phyloP scores from a whole-genome alignment of 92 coral and sea anemone genomes.

The Epizoanthus illoricatus region DNA sequence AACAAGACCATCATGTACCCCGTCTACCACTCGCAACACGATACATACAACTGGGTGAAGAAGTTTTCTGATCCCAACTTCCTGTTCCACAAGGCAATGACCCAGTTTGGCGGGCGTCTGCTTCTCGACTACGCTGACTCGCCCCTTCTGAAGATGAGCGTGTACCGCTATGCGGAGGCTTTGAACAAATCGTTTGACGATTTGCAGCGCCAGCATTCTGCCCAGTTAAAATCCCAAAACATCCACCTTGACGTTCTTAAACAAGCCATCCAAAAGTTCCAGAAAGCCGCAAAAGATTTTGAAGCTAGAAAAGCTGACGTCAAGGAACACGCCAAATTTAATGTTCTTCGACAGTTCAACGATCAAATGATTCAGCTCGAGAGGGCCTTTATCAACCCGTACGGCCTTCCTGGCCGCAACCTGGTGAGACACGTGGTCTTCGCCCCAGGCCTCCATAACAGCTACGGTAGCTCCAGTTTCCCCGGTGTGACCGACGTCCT shows the following conservation, averaged over 20 bases:
- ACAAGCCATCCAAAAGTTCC: slow-evolving; percentile 57
- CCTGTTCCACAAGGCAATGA: slow-evolving; percentile 61
- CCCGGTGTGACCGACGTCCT: slow-evolving; percentile 74
- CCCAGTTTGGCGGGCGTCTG: slow-evolving; percentile 60
- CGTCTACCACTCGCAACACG: slow-evolving; percentile 77
- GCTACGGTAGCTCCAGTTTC: slow-evolving; percentile 71
- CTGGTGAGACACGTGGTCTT: slow-evolving; percentile 66
- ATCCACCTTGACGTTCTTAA: slow-evolving; percentile 45
- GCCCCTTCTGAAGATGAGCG: slow-evolving; percentile 61
- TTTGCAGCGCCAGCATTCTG: slow-evolving; percentile 37
- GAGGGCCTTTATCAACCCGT: slow-evolving; percentile 69
- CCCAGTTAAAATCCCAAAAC: slow-evolving; percentile 10
- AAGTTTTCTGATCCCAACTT: slow-evolving; percentile 69
- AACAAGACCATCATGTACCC: slow-evolving; percentile 57
- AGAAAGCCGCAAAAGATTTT: slow-evolving; percentile 55
- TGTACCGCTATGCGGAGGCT: slow-evolving; percentile 47
- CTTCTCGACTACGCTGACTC: slow-evolving; percentile 60
- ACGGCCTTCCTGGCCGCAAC: slow-evolving; percentile 71
- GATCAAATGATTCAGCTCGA: slow-evolving; percentile 72
- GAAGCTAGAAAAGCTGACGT: slow-evolving; percentile 32
- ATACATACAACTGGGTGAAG: slow-evolving; percentile 69
- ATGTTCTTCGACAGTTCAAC: slow-evolving; percentile 59
- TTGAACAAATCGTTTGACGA: slow-evolving; percentile 34
- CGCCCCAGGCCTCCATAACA: slow-evolving; percentile 63
- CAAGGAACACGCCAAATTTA: slow-evolving; percentile 41